phyloP scores from a whole-genome alignment of 1,140 invertebrate genomes.

The Pseudomyrmex dendroicus region DNA sequence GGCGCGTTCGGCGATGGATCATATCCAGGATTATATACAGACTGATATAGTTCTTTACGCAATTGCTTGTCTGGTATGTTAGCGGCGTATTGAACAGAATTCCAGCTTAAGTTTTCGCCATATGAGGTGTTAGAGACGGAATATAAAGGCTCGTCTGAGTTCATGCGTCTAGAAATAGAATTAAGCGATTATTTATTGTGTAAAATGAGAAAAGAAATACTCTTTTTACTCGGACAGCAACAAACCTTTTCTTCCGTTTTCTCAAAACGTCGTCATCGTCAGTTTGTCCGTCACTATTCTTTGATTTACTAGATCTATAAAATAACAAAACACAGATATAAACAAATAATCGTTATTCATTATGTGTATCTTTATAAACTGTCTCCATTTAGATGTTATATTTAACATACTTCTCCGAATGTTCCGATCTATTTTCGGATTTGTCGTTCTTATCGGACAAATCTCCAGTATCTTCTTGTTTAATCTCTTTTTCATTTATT shows the following conservation, averaged over 20 bases:
- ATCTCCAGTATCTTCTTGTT: constrained; percentile 80
- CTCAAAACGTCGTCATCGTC: constrained; percentile 80
- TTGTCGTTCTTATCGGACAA: constrained; percentile 79
- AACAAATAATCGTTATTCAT: not conserved
- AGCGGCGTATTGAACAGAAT: constrained; percentile 70
- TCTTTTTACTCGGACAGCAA: not conserved
- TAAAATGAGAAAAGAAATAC: not conserved
- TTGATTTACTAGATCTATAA: constrained; percentile 77
- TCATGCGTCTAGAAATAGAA: constrained; percentile 70
- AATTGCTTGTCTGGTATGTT: constrained; percentile 82
- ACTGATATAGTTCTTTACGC: constrained; percentile 82
- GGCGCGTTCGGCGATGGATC: constrained; percentile 83
- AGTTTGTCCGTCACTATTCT: constrained; percentile 79
- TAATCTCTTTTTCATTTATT: constrained; percentile 78
- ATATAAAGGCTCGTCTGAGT: constrained; percentile 73
- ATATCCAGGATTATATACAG: constrained; percentile 84
- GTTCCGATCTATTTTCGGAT: constrained; percentile 70
- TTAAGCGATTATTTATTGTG: not conserved
- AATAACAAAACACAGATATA: constrained; percentile 44
- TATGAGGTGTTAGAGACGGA: constrained; percentile 67
- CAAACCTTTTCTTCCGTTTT: constrained; percentile 81
- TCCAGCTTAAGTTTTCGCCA: constrained; percentile 69
- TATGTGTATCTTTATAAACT: not conserved
- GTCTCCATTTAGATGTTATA: constrained; percentile 17
- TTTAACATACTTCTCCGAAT: constrained; percentile 76